Conservation (phyloP, 2,113 vertebrate genomes). For the Muntiacus muntjak region DNA sequence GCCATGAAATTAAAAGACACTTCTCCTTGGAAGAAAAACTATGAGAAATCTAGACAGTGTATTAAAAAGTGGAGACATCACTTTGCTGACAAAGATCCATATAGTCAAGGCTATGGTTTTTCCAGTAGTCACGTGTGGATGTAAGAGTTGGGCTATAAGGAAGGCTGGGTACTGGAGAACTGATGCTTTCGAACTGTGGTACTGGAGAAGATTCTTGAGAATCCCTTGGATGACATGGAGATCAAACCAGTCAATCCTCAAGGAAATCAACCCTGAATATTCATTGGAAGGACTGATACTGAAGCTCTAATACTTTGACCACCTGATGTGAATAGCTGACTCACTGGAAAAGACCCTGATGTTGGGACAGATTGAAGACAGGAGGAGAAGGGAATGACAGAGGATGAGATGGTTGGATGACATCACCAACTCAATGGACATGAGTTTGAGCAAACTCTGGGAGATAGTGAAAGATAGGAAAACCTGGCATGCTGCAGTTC, state of each 20-base stretch:
- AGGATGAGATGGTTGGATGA: background rate
- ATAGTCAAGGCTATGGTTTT: background rate
- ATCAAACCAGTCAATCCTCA: background rate
- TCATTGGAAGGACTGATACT: background rate
- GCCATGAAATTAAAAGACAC: background rate
- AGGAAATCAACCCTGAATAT: background rate
- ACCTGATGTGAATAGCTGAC: background rate
- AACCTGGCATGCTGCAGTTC: background rate
- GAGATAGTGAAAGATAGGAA: background rate
- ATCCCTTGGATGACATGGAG: background rate
- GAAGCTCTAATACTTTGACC: background rate
- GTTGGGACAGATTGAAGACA: background rate
- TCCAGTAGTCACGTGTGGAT: background rate
- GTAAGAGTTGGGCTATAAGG: background rate
- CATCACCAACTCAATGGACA: background rate
- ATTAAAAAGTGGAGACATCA: background rate
- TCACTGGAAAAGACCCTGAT: background rate
- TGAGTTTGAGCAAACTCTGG: background rate
- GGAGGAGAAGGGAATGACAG: background rate
- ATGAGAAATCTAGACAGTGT: background rate
- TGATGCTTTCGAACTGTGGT: background rate
- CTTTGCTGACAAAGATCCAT: background rate
- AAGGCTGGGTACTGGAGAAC: background rate
- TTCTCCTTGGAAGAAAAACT: background rate
- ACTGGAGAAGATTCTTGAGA: background rate